Base-by-base conservation (phyloP, 2,797 vertebrate genomes). In the Vespertilio murinus region DNA sequence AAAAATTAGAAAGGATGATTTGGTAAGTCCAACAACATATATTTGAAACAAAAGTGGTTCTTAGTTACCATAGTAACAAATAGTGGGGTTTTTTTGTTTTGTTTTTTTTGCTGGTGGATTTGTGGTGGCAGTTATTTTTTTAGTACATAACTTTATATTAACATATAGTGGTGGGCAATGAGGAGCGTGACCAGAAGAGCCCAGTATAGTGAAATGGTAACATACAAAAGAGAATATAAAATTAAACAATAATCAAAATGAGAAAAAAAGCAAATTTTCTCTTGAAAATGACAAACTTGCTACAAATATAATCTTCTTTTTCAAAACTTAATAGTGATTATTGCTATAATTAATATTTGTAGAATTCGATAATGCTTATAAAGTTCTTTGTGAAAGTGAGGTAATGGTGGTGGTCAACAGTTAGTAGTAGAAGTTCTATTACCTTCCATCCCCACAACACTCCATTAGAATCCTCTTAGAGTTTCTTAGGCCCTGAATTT, bases 61-160 rank as follows among this genome's bases (percentile, higher is more conserved):
- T 69, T 88, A 10, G 28, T 40, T 84, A 73, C 35, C 73, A 56
- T 38, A 73, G 59, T 45, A 88, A 70, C 38, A 78, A 75, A 54
- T 71, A 79, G 22, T 67, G 42, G 22, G 42, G 22, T 94, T 94
- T 93, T 52, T 28, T 91, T 95, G 52, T 25, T 88, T 94, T n/a
- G n/a, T n/a, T n/a, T n/a, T n/a, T n/a, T n/a, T 84, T 30, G 20
- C 47, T 40, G 6, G 33, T 73, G 40, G 35, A 22, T 90, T 86
- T 73, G 71, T 38, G 47, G 42, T 80, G 23, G 70, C n/a, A 88
- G 56, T 79, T 80, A 91, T 42, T 59, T 80, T 90, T 92, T 90
- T 14, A 86, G 38, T 20, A 7, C 17, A 40, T 84, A 84, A 84
- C 47, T 74, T 89, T 70, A 73, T 82, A 64, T 83, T 52, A 69